Conservation (phyloP, 2,888 invertebrate genomes). For the Nomada lathburiana region DNA sequence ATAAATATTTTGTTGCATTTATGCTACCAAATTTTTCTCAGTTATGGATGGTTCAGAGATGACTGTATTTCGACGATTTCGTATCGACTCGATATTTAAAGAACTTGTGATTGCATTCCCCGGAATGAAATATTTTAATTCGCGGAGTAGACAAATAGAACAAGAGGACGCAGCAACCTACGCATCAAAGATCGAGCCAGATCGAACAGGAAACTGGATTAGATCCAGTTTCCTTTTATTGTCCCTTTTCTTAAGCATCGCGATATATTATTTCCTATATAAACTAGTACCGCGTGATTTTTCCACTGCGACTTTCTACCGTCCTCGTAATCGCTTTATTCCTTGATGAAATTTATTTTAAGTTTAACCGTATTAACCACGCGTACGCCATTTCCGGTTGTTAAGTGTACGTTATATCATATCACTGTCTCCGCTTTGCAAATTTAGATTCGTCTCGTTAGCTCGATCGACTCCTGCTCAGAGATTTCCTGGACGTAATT, state of each 20-base stretch:
- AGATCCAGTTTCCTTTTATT: constrained; percentile 49
- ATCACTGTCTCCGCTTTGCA: neutral
- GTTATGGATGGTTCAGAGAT: neutral
- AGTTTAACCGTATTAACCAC: neutral
- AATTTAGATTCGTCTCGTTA: constrained; percentile 14
- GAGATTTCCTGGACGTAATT: constrained; percentile 6
- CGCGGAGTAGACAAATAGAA: too few species aligned
- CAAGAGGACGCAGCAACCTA: neutral
- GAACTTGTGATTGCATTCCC: too few species aligned
- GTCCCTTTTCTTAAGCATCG: constrained; percentile 13
- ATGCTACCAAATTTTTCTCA: too few species aligned
- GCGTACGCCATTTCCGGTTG: neutral
- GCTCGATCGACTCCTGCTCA: neutral
- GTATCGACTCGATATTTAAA: neutral
- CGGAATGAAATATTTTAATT: too few species aligned
- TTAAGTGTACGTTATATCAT: neutral
- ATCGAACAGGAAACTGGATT: constrained; percentile 40
- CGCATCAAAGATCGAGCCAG: constrained; percentile 15
- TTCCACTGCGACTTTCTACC: constrained; percentile 29
- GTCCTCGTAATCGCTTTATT: constrained; percentile 23
- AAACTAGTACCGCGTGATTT: constrained; percentile 49
- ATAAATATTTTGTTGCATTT: neutral
- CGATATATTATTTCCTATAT: constrained; percentile 52
- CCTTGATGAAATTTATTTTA: neutral
- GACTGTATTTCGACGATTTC: neutral